These are phyloP conservation scores for Corythornis leucogaster DNA, from an alignment of 2,797 vertebrate species.

Conservation along the genomic window DNA sequence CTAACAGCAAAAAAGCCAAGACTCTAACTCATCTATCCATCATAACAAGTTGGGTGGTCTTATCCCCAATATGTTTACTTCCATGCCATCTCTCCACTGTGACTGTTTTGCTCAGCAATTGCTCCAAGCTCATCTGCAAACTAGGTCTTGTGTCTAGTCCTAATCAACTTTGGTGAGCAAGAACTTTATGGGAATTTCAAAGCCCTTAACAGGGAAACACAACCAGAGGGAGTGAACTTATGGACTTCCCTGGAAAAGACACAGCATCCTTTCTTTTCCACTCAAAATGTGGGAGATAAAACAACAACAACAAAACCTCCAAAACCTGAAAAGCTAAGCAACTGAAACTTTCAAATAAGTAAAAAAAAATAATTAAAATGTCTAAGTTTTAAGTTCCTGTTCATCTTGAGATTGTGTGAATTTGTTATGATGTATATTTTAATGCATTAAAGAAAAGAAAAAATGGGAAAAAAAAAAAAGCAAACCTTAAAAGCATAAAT, in stretches of 20 bases:
- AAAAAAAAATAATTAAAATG: neutral
- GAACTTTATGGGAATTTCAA: neutral
- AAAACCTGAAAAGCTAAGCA: neutral
- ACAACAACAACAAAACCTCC: neutral
- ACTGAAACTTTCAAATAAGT: neutral
- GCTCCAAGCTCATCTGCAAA: neutral
- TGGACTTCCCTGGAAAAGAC: neutral
- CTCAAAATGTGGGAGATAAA: neutral
- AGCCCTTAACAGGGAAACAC: neutral
- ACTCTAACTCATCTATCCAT: neutral
- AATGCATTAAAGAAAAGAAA: conserved; percentile 15
- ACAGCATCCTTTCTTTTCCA: neutral
- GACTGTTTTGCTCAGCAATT: neutral
- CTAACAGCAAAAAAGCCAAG: neutral
- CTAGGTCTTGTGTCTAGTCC: neutral
- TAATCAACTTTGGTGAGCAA: neutral
- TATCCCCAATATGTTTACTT: neutral
- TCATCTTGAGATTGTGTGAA: neutral
- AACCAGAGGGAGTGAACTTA: neutral
- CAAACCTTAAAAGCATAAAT: neutral
- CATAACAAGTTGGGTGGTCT: neutral
- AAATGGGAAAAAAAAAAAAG: neutral
- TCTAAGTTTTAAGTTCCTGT: neutral
- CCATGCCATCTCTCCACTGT: neutral
- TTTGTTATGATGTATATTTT: conserved; percentile 63